A percentile compares a stretch with the other conserved stretches of the same genome.
Evolutionary conservation across 1,140 invertebrate species (phyloP).

Genomic region (Ladona fulva): DNA sequence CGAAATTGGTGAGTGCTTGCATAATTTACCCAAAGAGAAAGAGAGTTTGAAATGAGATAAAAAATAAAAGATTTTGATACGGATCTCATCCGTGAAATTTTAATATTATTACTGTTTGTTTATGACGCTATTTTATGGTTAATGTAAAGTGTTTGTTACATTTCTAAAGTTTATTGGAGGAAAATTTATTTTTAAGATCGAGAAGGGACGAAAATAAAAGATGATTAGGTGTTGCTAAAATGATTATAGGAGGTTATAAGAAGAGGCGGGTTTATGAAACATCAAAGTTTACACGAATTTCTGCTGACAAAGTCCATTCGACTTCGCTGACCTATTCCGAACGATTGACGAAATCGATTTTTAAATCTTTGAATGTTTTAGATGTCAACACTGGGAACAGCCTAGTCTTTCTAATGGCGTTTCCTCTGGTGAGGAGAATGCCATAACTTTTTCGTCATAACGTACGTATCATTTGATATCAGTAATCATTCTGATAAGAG

Average conservation of each 20-base stretch:
- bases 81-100: not conserved
- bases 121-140: not conserved
- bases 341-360: not conserved
- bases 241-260: not conserved
- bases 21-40: not conserved
- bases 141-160: slow-evolving; percentile 10
- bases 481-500: not conserved
- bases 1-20: not conserved
- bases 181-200: slow-evolving; percentile 1
- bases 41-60: not conserved
- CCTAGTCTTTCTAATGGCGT: not conserved
- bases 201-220: not conserved
- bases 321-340: not conserved
- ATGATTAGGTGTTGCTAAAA: not conserved
- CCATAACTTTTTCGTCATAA: not conserved
- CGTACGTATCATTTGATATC: not conserved
- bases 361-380: not conserved
- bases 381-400: not conserved
- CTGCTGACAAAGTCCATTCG: not conserved
- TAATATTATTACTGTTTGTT: slow-evolving; percentile 1
- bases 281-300: not conserved
- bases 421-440: not conserved
- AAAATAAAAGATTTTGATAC: not conserved
- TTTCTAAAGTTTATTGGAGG: slow-evolving; percentile 6
- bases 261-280: not conserved